A percentile compares a stretch with the other conserved stretches of the same genome.
phyloP scores from a whole-genome alignment of 2,888 invertebrate species.

The Drosophila pseudotalamancana region DNA sequence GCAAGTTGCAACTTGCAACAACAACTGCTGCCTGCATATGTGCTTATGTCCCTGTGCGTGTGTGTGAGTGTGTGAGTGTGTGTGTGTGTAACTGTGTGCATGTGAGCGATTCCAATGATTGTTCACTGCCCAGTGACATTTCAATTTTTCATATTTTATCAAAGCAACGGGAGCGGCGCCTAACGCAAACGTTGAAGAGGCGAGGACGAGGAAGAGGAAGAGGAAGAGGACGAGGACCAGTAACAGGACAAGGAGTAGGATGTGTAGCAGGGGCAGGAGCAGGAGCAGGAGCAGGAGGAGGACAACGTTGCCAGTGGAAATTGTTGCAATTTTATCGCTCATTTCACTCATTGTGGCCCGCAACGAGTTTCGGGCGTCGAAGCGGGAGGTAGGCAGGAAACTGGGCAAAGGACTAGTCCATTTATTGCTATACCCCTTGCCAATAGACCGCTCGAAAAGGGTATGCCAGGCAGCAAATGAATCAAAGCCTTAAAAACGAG shows the following conservation, averaged over 20 bases:
- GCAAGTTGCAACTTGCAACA: constrained; percentile 50
- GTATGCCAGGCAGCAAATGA: not conserved
- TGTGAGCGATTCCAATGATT: constrained; percentile 51
- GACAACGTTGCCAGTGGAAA: constrained; percentile 56
- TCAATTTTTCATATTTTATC: constrained; percentile 75
- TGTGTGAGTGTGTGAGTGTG: not conserved
- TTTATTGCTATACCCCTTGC: constrained; percentile 34
- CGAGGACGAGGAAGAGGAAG: constrained; percentile 2
- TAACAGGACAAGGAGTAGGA: not conserved
- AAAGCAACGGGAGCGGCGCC: constrained; percentile 27
- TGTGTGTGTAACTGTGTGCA: constrained; percentile 4
- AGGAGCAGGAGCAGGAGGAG: not conserved
- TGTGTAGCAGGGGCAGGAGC: not conserved
- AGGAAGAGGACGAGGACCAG: not conserved
- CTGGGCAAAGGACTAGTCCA: constrained; percentile 13
- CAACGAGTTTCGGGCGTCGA: constrained; percentile 11
- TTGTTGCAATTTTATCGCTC: constrained; percentile 79
- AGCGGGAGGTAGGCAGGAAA: constrained; percentile 18
- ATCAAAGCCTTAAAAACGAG: too few relatives aligned
- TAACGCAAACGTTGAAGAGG: constrained; percentile 21
- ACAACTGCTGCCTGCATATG: constrained; percentile 24
- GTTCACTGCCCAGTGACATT: constrained; percentile 63
- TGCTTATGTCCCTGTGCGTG: not conserved
- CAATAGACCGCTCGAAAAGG: not conserved
- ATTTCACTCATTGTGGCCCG: constrained; percentile 68